Evolutionary conservation across 2,888 invertebrate genomes (phyloP).

Genomic region (Tenthredo distinguenda): DNA sequence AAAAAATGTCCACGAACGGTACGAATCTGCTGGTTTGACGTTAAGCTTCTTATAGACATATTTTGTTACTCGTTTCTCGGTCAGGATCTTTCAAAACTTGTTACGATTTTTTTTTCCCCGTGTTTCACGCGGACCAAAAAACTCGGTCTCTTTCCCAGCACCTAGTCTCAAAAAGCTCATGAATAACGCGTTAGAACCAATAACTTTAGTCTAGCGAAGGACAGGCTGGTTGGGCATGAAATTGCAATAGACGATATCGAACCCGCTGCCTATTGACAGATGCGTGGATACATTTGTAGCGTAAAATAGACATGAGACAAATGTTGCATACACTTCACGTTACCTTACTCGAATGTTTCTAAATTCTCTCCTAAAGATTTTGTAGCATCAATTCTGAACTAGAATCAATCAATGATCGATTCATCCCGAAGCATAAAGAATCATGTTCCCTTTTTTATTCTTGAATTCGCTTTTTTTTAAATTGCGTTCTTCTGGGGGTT

Average conservation of each 20-base stretch:
- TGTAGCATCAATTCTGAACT: background rate
- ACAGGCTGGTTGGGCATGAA: background rate
- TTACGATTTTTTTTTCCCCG: background rate
- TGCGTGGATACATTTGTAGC: background rate
- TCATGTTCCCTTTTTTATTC: background rate
- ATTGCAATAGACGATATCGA: conserved; percentile 9
- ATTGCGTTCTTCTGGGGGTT: background rate
- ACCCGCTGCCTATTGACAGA: background rate
- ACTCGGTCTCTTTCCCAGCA: background rate
- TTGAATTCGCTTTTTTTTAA: background rate
- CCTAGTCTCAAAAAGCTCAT: background rate
- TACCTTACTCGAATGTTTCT: background rate
- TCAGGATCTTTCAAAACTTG: background rate
- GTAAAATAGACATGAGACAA: background rate
- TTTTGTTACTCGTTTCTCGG: background rate
- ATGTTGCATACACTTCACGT: background rate
- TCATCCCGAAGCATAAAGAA: background rate
- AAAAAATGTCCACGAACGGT: background rate
- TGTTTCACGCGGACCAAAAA: background rate
- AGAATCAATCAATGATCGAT: background rate
- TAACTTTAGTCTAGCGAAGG: conserved; percentile 33
- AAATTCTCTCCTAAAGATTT: background rate
- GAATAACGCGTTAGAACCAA: conserved; percentile 5
- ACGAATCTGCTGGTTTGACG: conserved; percentile 5
- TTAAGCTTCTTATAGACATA: conserved; percentile 16